Conservation (phyloP, 2,797 vertebrate genomes). For the Lacerta viridis region DNA sequence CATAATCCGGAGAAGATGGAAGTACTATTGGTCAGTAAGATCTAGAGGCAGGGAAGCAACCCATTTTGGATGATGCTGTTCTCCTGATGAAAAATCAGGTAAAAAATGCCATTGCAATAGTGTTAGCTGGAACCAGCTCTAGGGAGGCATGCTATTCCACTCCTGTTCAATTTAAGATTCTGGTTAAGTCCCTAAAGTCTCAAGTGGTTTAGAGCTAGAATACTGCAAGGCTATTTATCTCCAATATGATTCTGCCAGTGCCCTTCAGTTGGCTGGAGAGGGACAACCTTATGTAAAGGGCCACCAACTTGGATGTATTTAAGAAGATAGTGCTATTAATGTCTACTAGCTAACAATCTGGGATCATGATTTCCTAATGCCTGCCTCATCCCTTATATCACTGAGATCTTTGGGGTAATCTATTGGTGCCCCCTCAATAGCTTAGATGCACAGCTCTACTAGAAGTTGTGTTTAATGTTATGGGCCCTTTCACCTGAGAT, state of each 20-base stretch:
- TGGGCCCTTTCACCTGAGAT: no score
- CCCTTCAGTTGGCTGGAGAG: not conserved
- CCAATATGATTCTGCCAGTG: not conserved
- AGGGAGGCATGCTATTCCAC: not conserved
- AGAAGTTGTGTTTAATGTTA: no score
- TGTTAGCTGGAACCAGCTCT: not conserved
- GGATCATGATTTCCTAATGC: no score
- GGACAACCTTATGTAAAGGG: no score
- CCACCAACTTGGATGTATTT: no score
- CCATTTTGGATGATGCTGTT: no score
- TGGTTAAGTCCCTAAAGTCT: not conserved
- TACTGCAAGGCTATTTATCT: not conserved
- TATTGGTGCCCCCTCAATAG: no score
- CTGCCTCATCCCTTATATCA: no score
- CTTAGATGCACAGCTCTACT: no score
- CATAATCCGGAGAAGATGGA: not conserved
- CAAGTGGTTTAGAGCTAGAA: not conserved
- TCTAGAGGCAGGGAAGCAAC: not conserved
- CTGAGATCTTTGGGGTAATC: no score
- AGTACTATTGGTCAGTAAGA: not conserved
- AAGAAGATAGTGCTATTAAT: no score
- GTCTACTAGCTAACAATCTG: no score
- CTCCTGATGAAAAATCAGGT: not conserved
- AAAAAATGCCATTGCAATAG: not conserved
- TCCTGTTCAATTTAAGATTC: not conserved